These are phyloP conservation scores for Drosophila nigricruria DNA, from an alignment of 2,888 invertebrate genomes.

Conservation along the genomic window DNA sequence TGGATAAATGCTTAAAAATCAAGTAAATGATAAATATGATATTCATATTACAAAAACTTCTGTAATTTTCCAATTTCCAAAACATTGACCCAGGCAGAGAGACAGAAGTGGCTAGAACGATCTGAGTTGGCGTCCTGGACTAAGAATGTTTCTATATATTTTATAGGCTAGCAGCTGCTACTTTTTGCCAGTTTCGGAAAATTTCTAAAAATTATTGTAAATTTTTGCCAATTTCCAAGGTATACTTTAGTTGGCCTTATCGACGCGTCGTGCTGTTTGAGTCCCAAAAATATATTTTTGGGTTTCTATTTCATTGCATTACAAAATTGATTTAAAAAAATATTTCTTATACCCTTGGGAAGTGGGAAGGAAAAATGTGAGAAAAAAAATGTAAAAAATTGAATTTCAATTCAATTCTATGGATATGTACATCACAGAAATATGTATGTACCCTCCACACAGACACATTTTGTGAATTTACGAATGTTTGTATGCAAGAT, in stretches of 20 bases:
- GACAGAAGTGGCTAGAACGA: not conserved
- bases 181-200: not conserved
- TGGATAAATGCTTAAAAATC: too few species aligned
- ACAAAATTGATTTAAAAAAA: slow-evolving; percentile 7
- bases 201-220: not conserved
- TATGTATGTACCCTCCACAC: not conserved
- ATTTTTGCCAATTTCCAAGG: not conserved
- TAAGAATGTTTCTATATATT: not conserved
- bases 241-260: not conserved
- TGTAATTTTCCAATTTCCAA: not conserved
- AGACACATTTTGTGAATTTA: not conserved
- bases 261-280: too few species aligned
- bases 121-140: not conserved
- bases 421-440: not conserved
- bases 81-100: not conserved
- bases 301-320: slow-evolving; percentile 3
- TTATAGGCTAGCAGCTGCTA: not conserved
- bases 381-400: slow-evolving; percentile 9
- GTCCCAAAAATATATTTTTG: slow-evolving; percentile 7
- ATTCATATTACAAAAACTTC: not conserved
- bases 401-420: slow-evolving; percentile 12
- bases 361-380: slow-evolving; percentile 3
- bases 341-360: slow-evolving; percentile 1
- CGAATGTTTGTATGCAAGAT: slow-evolving; percentile 15
- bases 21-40: not conserved